Evolutionary conservation across 1,140 invertebrate genomes (phyloP), one percentile per base, ranked within the genome.

Genomic region (Bombyx mandarina): DNA sequence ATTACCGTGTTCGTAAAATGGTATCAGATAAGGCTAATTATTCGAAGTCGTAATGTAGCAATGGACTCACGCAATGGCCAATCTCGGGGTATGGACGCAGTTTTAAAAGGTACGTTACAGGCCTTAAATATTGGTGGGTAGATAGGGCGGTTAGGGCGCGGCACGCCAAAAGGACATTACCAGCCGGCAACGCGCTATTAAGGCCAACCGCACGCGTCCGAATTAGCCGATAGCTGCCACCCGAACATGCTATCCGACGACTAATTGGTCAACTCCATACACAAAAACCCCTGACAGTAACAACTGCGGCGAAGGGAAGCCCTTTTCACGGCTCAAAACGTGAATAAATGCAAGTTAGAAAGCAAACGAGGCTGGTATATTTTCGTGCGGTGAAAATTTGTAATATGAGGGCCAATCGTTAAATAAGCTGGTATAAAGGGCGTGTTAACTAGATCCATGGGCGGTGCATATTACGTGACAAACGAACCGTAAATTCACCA

Each of bases 1-100:
- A 10, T 10, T 47, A 47, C 45, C 45, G 45, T 47, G 74, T 79
- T 79, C 66, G 71, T 77, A 75, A 79, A 77, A 73, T 69, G 57
- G 63, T 84, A 77, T 84, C 76, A 64, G 79, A 82, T 79, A 75
- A 77, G 69, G 67, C 67, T 84, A 81, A 84, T 84, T 82, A 84
- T 82, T 78, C 73, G 70, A 75, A 60, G 69, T 71, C 62, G 69
- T 71, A 79, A 78, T 80, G 75, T 79, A 71, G 69, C 66, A 75
- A 79, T 77, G 71, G 72, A 57, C 66, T 71, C 78, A 82, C 78
- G 79, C 81, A 75, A 82, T 60, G 67, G 52, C 74, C 73, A 77
- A 77, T 77, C 71, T 84, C 65, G 70, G 73, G 72, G 74, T 79
- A 71, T 75, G 75, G 68, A 66, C 69, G 73, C 65, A 69, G 63